Base-by-base conservation (phyloP, 2,113 vertebrate genomes). In the Rutilus rutilus region DNA sequence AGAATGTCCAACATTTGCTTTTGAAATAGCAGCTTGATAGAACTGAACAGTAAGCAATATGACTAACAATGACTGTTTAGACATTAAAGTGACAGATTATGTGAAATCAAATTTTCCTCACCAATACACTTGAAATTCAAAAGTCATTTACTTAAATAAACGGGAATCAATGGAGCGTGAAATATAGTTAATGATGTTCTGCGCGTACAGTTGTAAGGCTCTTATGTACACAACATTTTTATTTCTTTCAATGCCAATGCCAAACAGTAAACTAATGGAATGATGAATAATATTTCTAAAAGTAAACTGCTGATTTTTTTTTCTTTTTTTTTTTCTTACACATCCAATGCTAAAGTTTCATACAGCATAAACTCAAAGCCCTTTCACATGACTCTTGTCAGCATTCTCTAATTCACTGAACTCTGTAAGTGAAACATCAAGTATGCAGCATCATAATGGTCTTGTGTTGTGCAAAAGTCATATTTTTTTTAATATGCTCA, bases 211-310 rank as follows among this genome's bases (percentile, higher is more conserved):
- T 82, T 78, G 64, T 86, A 86, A 73, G 83, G 85, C 71, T 82
- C 69, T 86, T 88, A 86, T 86, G 67, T 86, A 89, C 85, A 88
- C 85, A 88, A 84, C 47, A 9, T 60, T 69, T 52, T 11, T 19
- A 6, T 1, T 17, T 30, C 12, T 30, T 57, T 30, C 9, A 78
- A 88, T 75, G 85, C 59, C 67, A 84, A 78, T 82, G 77, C 50
- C 67, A 81, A 86, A 86, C 27, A 60, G 85, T 78, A 85, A 84
- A 84, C 78, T 67, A 69, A 84, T 86, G 87, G 75, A 84, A 88
- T 86, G 69, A 80, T 42, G 25, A 60, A 71, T 85, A 67, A 84
- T 82, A 57, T 57, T 57, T 57, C 52, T 57, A 7, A 80, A 78
- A 84, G 81, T 84, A 75, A 86, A 86, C 84, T 81, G 59, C 67